Conservation (phyloP, 2,888 invertebrate genomes). For the Papilio gigon region DNA sequence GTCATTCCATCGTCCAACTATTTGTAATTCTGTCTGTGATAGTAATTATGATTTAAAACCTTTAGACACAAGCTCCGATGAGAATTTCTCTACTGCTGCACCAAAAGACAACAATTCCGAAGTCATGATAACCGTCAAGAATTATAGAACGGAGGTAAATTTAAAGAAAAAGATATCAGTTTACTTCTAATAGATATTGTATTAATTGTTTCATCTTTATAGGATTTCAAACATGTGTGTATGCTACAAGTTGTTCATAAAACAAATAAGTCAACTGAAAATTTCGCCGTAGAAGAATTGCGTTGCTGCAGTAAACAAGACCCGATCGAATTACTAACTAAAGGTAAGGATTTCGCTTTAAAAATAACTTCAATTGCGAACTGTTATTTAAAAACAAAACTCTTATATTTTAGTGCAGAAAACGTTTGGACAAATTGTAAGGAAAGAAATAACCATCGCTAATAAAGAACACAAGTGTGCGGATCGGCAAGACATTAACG, state of each 20-base stretch:
- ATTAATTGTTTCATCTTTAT: slow-evolving; percentile 42
- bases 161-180: neutral
- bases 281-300: slow-evolving; percentile 46
- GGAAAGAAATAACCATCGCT: slow-evolving; percentile 63
- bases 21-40: slow-evolving; percentile 42
- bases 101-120: slow-evolving; percentile 66
- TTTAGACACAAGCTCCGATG: slow-evolving; percentile 55
- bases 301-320: slow-evolving; percentile 57
- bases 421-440: slow-evolving; percentile 67
- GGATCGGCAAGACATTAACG: slow-evolving; percentile 57
- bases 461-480: slow-evolving; percentile 48
- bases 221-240: slow-evolving; percentile 69
- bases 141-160: slow-evolving; percentile 66
- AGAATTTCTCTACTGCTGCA: slow-evolving; percentile 42
- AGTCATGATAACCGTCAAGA: slow-evolving; percentile 75
- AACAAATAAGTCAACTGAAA: slow-evolving; percentile 59
- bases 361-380: neutral
- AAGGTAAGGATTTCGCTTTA: slow-evolving; percentile 56
- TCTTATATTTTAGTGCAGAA: slow-evolving; percentile 62
- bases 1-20: slow-evolving; percentile 47
- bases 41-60: slow-evolving; percentile 54
- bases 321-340: slow-evolving; percentile 65
- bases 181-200: neutral
- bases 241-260: slow-evolving; percentile 75
- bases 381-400: slow-evolving; percentile 11